Conservation (phyloP, 2,797 vertebrate genomes). For the Taenioides sp. region DNA sequence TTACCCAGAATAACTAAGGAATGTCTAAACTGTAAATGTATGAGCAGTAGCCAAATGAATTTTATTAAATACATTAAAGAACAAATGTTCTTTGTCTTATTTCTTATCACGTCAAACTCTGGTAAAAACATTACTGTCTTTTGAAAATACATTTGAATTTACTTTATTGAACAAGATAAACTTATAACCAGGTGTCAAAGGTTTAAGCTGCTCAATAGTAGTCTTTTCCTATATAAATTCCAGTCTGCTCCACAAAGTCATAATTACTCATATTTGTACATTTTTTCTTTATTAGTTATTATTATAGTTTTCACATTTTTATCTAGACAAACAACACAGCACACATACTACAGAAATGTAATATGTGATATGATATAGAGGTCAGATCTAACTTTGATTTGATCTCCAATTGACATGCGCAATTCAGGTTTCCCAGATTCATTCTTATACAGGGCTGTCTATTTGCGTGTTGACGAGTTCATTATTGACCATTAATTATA, state of each 20-base stretch:
- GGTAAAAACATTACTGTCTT: neutral
- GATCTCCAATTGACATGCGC: neutral
- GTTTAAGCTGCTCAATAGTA: neutral
- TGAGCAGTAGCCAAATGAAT: conserved; percentile 80
- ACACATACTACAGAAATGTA: neutral
- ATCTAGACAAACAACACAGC: too few relatives aligned
- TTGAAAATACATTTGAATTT: neutral
- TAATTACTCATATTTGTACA: too few relatives aligned
- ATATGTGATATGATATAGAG: too few relatives aligned
- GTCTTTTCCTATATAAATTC: too few relatives aligned
- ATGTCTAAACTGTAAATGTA: conserved; percentile 83
- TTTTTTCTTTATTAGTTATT: too few relatives aligned
- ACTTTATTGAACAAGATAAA: neutral
- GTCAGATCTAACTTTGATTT: neutral
- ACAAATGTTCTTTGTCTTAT: neutral
- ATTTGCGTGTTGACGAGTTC: neutral
- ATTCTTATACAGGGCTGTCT: neutral
- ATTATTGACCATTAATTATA: neutral
- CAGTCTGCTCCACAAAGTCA: too few relatives aligned
- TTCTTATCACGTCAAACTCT: neutral
- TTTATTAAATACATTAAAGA: conserved; percentile 83
- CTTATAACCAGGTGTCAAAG: neutral
- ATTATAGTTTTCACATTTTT: too few relatives aligned
- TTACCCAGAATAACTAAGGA: conserved; percentile 79
- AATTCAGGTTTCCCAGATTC: neutral